A percentile compares a stretch with the other conserved stretches of the same genome.
Evolutionary conservation across 2,888 invertebrate species (phyloP).

Genomic region (Odontocerum albicorne): DNA sequence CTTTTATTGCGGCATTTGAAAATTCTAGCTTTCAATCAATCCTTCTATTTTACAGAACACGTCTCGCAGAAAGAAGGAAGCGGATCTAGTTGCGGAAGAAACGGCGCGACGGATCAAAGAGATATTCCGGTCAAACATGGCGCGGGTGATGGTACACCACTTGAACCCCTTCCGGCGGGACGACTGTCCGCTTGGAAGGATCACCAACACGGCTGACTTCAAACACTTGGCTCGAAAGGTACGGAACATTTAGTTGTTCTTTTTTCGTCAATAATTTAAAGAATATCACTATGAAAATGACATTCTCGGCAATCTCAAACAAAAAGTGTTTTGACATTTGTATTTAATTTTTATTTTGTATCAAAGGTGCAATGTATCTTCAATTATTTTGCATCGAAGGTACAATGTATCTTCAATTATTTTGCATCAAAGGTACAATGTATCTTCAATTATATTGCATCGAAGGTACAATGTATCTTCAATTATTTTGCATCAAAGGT

Average conservation of each 20-base stretch:
- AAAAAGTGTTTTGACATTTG: too few relatives aligned
- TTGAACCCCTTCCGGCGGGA: slow-evolving; percentile 86
- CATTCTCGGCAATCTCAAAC: too few relatives aligned
- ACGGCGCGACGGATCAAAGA: slow-evolving; percentile 78
- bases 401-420: too few relatives aligned
- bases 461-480: too few relatives aligned
- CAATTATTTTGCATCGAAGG: too few relatives aligned
- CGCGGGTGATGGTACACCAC: slow-evolving; percentile 80
- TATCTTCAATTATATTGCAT: too few relatives aligned
- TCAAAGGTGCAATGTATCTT: too few relatives aligned
- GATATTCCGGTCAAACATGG: slow-evolving; percentile 77
- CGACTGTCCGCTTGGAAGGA: slow-evolving; percentile 81
- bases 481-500: too few relatives aligned
- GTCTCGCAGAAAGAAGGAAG: slow-evolving; percentile 41
- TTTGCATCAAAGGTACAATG: too few relatives aligned
- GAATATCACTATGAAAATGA: too few relatives aligned
- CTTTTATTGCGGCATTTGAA: too few relatives aligned
- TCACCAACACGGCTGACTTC: slow-evolving; percentile 88
- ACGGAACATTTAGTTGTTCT: slow-evolving; percentile 10
- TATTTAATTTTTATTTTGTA: neutral
- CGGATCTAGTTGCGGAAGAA: slow-evolving; percentile 49
- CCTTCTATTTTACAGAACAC: slow-evolving; percentile 1
- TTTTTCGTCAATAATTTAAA: too few relatives aligned
- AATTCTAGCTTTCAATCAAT: neutral
- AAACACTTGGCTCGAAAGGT: slow-evolving; percentile 94